These are phyloP conservation scores for Fragum fragum DNA, from an alignment of 2,888 invertebrate genomes.

Conservation along the genomic window DNA sequence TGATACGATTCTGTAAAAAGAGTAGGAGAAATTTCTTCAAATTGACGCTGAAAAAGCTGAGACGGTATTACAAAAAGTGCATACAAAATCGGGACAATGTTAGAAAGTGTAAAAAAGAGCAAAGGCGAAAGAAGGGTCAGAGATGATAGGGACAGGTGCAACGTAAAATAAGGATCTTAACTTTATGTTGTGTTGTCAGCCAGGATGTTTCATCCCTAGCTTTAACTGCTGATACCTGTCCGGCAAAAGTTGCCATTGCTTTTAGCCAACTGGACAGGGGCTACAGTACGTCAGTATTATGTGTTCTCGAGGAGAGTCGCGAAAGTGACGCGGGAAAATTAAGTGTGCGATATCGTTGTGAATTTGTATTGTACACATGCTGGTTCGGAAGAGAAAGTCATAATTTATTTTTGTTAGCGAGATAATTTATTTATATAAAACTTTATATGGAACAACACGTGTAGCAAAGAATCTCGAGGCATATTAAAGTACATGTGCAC, in stretches of 20 bases:
- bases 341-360: constrained; percentile 3
- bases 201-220: not conserved
- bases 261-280: not conserved
- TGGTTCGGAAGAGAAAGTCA: constrained; percentile 14
- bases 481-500: no score
- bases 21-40: constrained; percentile 60
- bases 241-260: not conserved
- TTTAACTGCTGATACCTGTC: constrained; percentile 12
- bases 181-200: constrained; percentile 2
- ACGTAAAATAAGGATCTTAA: not conserved
- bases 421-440: constrained; percentile 42
- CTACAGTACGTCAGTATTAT: constrained; percentile 27
- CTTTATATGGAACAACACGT: not conserved
- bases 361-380: not conserved
- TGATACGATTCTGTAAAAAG: constrained; percentile 41
- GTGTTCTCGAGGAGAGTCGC: constrained; percentile 9
- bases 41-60: constrained; percentile 62
- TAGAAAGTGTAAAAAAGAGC: constrained; percentile 21
- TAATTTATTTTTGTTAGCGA: constrained; percentile 44
- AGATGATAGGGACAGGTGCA: constrained; percentile 37
- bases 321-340: not conserved
- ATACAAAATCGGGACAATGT: constrained; percentile 38
- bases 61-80: constrained; percentile 63
- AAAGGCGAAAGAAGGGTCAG: not conserved
- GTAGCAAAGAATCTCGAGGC: not conserved